Base-by-base conservation (phyloP, 2,888 invertebrate species). In the Chirona hameri region DNA sequence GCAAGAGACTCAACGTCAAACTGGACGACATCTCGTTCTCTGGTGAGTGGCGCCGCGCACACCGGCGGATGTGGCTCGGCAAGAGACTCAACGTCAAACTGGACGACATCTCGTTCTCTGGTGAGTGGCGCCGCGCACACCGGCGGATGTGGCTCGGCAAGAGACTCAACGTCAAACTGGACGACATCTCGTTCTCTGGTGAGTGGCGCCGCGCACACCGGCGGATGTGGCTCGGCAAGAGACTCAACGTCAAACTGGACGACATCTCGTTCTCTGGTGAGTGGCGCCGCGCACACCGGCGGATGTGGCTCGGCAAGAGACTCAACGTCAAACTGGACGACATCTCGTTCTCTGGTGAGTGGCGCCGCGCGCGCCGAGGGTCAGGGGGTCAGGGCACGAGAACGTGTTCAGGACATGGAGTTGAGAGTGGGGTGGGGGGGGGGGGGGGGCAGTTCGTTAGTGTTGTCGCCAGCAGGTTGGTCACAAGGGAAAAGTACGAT, bases 301-400 rank as follows among this genome's bases (percentile, higher is more conserved):
- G 76, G 31, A 76, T 76, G 76, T 76, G 76, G 76, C 76, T 76
- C 27, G 76, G 76, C 21, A 7, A 12, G 9, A 15, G 24, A 18
- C 24, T 76, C 76, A 76, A 31, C 76, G 76, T 76, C 76, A 39
- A 76, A 15, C 76, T 76, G 39, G 76, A 76, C 24, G 76, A 76
- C 39, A 76, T 76, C 76, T 31, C 76, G 10, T 76, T 76, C 76
- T 39, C 76, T 5, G 39, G 76, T 76, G 76, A 76, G 76, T 39
- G 39, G 39, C 39, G 39, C 39, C 39, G 7, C 39, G 39, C 39
- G 39, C 39, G 39, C 39, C 7, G 39, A 39, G 39, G 39, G 39
- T 2, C 4, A 7, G 39, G 39, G 7, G 39, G 39, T 2, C 7
- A 39, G 2, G 39, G 4, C 7, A 39, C 7, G 39, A 5, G 39